A percentile compares a stretch with the other conserved stretches of the same genome.
phyloP scores from a whole-genome alignment of 2,888 invertebrate species.

The Prosapia bicincta region DNA sequence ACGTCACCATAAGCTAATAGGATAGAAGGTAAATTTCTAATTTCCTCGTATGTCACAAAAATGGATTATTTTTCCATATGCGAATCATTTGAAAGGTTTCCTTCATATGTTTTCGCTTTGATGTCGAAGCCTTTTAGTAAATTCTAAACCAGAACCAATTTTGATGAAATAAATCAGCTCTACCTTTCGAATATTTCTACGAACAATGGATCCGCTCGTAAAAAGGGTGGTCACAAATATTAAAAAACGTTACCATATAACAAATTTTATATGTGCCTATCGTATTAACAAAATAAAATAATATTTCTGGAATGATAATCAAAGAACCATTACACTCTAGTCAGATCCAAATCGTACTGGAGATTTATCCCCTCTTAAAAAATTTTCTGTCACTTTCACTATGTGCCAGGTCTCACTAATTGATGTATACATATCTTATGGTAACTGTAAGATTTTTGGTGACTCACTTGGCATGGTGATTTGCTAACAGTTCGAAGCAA shows the following conservation, averaged over 20 bases:
- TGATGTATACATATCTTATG: neutral
- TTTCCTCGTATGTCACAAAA: neutral
- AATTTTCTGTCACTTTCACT: too few relatives aligned
- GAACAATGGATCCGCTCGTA: too few relatives aligned
- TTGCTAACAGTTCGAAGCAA: neutral
- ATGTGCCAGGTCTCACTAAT: too few relatives aligned
- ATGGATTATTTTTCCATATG: neutral
- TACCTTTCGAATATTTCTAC: neutral
- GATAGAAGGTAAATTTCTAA: neutral
- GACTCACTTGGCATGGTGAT: neutral
- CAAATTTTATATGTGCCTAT: too few relatives aligned
- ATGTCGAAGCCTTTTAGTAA: neutral
- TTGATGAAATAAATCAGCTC: neutral
- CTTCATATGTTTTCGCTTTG: neutral
- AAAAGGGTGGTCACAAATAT: too few relatives aligned
- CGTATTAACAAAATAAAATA: too few relatives aligned
- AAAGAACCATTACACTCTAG: too few relatives aligned
- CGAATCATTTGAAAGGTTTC: neutral
- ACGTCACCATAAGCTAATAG: neutral
- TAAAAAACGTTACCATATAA: too few relatives aligned
- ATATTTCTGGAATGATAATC: too few relatives aligned
- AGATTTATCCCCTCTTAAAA: too few relatives aligned
- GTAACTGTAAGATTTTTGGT: neutral
- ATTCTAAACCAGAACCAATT: neutral
- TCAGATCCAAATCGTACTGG: too few relatives aligned